Base-by-base conservation (phyloP, 2,888 invertebrate species). In the Litoditis marina region DNA sequence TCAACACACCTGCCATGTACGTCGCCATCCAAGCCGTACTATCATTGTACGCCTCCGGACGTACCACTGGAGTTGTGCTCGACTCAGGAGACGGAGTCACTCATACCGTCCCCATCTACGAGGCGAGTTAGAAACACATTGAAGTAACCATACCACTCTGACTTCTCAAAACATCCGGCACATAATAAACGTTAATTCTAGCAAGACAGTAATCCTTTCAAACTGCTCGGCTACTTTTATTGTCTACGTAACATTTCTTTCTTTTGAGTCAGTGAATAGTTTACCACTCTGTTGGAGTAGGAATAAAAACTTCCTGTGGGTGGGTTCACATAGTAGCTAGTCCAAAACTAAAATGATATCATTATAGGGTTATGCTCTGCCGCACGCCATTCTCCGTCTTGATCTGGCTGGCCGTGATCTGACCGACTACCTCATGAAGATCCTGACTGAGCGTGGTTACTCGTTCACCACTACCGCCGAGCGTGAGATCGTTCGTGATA, bases 21-120 rank as follows among this genome's bases (percentile, higher is more conserved):
- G 92, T 92, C 65, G 91, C 91, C 84, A 92, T 92, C 87, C 92
- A 92, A 86, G 92, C 92, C 77, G 92, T 92, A 71, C 89, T 92
- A 79, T 92, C 92, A 76, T 87, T 92, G 84, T 92, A 92, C 86
- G 92, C 92, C 71, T 92, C 92, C 58, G 79, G 79, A 65, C 76
- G 78, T 71, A 78, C 76, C 66, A 78, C 77, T 67, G 77, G 78
- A 67, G 68, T 79, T 66, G 92, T 92, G 74, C 87, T 92, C 84
- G 92, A 92, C 87, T 90, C 91, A 68, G 92, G 92, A 79, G 92
- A 92, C 86, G 92, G 92, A 86, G 92, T 92, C 57, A 91, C 91
- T 67, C 92, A 92, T 71, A 78, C 76, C 60, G 77, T 78, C 60
- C 78, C 92, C 85, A 92, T 92, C 87, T 92, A 92, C 83, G 91